Evolutionary conservation across 2,888 invertebrate species (phyloP).

Genomic region (Leptopilina syphax): DNA sequence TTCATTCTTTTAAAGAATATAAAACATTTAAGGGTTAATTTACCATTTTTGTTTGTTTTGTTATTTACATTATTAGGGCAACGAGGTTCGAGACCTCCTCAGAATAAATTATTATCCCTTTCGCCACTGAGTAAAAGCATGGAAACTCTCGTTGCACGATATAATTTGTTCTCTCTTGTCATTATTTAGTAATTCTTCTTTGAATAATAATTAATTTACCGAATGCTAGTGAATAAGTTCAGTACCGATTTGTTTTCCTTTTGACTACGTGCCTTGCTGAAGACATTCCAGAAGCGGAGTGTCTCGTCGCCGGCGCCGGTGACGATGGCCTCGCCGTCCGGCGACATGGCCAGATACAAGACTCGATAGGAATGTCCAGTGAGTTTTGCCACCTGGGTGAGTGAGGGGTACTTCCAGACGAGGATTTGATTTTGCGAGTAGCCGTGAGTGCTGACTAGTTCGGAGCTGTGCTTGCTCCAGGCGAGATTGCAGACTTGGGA

Average conservation of each 20-base stretch:
- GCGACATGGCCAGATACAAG: constrained; percentile 96
- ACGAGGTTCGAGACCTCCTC: constrained; percentile 43
- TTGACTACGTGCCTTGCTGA: constrained; percentile 96
- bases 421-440: constrained; percentile 99
- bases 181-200: constrained; percentile 44
- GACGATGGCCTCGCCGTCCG: constrained; percentile 98
- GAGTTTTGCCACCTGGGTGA: constrained; percentile 97
- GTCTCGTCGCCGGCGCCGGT: constrained; percentile 99
- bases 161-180: constrained; percentile 6
- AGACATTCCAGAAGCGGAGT: constrained; percentile 98
- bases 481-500: constrained; percentile 98
- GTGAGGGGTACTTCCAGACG: constrained; percentile 98
- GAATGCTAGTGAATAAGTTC: constrained; percentile 93
- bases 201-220: constrained; percentile 77
- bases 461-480: constrained; percentile 99
- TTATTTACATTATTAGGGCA: constrained; percentile 38
- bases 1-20: constrained; percentile 37
- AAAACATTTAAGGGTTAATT: constrained; percentile 14
- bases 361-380: constrained; percentile 98
- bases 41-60: background rate
- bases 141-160: background rate
- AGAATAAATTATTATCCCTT: constrained; percentile 45
- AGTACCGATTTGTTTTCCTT: constrained; percentile 96
- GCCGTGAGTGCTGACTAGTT: constrained; percentile 98
- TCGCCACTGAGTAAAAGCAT: constrained; percentile 25